phyloP scores from a whole-genome alignment of 2,888 invertebrate genomes.

The Tinea trinotella region DNA sequence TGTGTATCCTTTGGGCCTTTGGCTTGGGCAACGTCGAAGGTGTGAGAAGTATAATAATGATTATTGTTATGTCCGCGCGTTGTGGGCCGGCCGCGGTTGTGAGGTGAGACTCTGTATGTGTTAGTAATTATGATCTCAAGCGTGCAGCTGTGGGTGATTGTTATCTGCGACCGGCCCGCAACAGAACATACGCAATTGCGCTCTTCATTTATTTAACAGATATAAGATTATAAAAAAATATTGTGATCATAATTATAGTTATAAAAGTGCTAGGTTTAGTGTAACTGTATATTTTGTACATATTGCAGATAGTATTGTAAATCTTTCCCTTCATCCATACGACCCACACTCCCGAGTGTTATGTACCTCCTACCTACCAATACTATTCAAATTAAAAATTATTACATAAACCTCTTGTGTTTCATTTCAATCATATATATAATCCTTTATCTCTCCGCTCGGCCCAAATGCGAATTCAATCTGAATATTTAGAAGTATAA shows the following conservation, averaged over 20 bases:
- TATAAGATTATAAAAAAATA: slow-evolving; percentile 49
- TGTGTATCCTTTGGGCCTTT: not conserved
- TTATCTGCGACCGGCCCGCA: not conserved
- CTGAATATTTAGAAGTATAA: no score
- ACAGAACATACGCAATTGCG: no score
- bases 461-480: no score
- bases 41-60: slow-evolving; percentile 68
- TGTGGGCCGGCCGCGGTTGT: slow-evolving; percentile 1
- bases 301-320: slow-evolving; percentile 73
- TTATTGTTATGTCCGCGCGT: slow-evolving; percentile 31
- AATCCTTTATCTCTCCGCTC: no score
- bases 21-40: slow-evolving; percentile 20
- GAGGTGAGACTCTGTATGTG: not conserved
- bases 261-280: slow-evolving; percentile 60
- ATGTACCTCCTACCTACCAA: slow-evolving; percentile 74
- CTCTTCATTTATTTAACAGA: not conserved
- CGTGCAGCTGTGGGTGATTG: slow-evolving; percentile 58
- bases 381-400: slow-evolving; percentile 69
- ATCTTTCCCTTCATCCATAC: slow-evolving; percentile 70
- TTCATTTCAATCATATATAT: no score
- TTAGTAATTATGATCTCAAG: slow-evolving; percentile 61
- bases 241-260: slow-evolving; percentile 71
- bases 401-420: slow-evolving; percentile 52
- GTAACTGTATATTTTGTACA: slow-evolving; percentile 73
- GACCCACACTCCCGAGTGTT: slow-evolving; percentile 72